Base-by-base conservation (phyloP, 2,113 vertebrate genomes). In the Apistogramma diplotaenia region DNA sequence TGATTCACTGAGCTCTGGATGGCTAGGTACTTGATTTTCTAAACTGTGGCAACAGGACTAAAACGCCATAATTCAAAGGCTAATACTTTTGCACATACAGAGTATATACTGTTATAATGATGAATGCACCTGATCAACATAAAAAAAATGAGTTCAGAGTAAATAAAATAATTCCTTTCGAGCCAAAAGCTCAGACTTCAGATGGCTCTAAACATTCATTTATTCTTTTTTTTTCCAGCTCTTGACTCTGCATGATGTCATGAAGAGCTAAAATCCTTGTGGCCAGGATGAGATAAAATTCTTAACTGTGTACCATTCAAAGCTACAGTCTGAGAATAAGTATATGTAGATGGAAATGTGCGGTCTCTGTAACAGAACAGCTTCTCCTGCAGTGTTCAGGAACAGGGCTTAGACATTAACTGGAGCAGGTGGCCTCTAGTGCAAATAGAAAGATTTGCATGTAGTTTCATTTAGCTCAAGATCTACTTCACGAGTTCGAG, bases 401-500 rank as follows among this genome's bases (percentile, higher is more conserved):
- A 46, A 72, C 18, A 5, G 43, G 55, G 40, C 3, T 51, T 31
- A 70, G 10, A 70, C 49, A 40, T 56, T 53, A 58, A 37, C 31
- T 3, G 16, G 25, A 21, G 54, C 89, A 89, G 49, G 46, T 89
- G 76, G 57, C 51, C 9, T 58, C 11, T 27, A 54, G 46, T 16
- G 71, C 51, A 70, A 72, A 25, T 25, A 49, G 5, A 70, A 31
- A 23, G 2, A 87, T 90, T 91, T 90, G 76, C 78, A 87, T 86
- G 15, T 0, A 75, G 72, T 84, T 89, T 86, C 54, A 78, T 70
- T 88, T 31, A 46, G 13, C 40, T 35, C 19, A 27, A 57, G 5
- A 35, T 35, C 21, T 6, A 33, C 82, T 65, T 83, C 31, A 57
- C 9, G 18, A 70, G 54, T 18, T 46, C 15, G 79, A 6, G 19